Conservation (phyloP, 1,140 invertebrate genomes). For the Bombus sibiricus region DNA sequence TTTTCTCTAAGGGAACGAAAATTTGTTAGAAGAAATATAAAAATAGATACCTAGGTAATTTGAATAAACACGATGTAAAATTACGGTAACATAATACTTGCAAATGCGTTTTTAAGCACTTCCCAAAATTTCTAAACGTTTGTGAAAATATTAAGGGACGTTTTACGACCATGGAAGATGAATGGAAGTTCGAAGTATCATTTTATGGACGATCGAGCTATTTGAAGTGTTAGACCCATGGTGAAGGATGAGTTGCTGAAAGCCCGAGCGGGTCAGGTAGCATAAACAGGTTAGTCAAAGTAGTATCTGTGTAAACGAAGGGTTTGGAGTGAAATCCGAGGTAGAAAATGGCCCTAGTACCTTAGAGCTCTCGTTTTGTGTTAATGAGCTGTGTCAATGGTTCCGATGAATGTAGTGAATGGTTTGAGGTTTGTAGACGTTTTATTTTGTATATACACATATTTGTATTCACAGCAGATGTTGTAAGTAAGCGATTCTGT, state of each 20-base stretch:
- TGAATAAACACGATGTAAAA: no score
- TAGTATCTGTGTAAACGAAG: neutral
- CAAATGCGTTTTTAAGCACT: neutral
- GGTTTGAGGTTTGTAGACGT: neutral
- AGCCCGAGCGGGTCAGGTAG: neutral
- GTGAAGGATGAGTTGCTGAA: neutral
- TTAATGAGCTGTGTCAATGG: slow-evolving; percentile 7
- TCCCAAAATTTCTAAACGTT: neutral
- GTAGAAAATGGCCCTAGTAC: neutral
- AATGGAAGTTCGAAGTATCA: neutral
- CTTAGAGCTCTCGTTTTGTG: neutral
- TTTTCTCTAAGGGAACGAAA: no score
- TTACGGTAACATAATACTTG: neutral
- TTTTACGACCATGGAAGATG: neutral
- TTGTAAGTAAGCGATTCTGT: neutral
- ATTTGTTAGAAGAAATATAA: no score
- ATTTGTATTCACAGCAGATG: no score
- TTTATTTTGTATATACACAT: neutral
- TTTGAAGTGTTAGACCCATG: neutral
- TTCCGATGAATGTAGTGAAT: neutral
- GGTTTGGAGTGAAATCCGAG: no score
- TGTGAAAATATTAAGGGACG: no score
- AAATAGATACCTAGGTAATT: neutral
- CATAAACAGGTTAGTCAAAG: no score
- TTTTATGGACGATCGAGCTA: neutral